Evolutionary conservation across 2,113 vertebrate genomes (phyloP).

Genomic region (Notarius lentiginosus): DNA sequence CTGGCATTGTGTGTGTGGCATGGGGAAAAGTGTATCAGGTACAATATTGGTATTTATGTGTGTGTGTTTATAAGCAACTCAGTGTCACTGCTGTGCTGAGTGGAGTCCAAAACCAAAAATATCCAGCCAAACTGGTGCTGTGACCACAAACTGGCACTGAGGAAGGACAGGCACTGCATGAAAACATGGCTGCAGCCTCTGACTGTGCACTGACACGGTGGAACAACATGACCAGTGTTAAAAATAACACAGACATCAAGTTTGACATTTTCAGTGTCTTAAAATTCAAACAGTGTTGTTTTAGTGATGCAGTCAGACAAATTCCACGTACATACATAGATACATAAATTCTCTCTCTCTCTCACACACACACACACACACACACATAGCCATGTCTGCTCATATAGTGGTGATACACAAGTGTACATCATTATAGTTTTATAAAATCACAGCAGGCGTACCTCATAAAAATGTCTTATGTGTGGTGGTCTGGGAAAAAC

Average conservation of each 20-base stretch:
- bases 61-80: neutral
- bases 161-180: neutral
- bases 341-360: too few relatives aligned
- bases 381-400: neutral
- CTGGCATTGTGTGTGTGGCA: neutral
- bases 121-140: neutral
- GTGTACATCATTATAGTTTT: neutral
- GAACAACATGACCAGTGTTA: neutral
- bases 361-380: slow-evolving; percentile 11
- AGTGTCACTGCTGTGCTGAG: neutral
- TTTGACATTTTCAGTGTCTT: neutral
- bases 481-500: neutral
- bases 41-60: neutral
- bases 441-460: neutral
- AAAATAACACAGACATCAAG: neutral
- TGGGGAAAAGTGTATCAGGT: neutral
- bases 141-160: neutral
- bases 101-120: neutral
- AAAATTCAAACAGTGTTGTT: neutral
- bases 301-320: neutral
- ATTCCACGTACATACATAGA: too few relatives aligned
- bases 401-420: neutral
- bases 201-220: neutral
- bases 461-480: neutral
- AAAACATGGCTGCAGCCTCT: neutral